phyloP scores from a whole-genome alignment of 1,140 invertebrate species.

The Argopecten irradians region DNA sequence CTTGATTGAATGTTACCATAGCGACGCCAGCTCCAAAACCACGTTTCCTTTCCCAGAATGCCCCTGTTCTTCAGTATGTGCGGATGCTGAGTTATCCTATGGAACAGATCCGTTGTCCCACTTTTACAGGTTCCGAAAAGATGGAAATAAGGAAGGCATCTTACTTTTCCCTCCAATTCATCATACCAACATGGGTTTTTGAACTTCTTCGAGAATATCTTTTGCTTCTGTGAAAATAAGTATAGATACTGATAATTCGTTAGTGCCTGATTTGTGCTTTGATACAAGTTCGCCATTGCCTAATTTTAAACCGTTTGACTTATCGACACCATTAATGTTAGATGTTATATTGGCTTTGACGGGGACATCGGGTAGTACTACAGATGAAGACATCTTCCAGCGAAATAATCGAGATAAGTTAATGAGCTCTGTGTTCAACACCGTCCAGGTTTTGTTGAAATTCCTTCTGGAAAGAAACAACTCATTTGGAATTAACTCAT shows the following conservation, averaged over 20 bases:
- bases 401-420: too few species aligned
- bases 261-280: too few species aligned
- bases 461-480: too few species aligned
- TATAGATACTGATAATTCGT: background rate
- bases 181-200: constrained; percentile 70
- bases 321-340: too few species aligned
- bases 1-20: constrained; percentile 54
- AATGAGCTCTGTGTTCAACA: too few species aligned
- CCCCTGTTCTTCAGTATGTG: constrained; percentile 56
- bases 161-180: constrained; percentile 23
- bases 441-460: too few species aligned
- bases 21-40: constrained; percentile 69
- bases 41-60: constrained; percentile 66
- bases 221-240: constrained; percentile 52
- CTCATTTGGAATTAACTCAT: too few species aligned
- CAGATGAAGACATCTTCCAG: too few species aligned
- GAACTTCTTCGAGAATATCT: constrained; percentile 54
- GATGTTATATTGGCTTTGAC: too few species aligned
- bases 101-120: constrained; percentile 67
- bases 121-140: constrained; percentile 68
- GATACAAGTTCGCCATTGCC: too few species aligned
- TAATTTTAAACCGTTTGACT: too few species aligned
- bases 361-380: too few species aligned
- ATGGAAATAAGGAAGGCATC: constrained; percentile 69
- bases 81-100: constrained; percentile 57